Conservation (phyloP, 2,888 invertebrate genomes). For the Watsonalla binaria region DNA sequence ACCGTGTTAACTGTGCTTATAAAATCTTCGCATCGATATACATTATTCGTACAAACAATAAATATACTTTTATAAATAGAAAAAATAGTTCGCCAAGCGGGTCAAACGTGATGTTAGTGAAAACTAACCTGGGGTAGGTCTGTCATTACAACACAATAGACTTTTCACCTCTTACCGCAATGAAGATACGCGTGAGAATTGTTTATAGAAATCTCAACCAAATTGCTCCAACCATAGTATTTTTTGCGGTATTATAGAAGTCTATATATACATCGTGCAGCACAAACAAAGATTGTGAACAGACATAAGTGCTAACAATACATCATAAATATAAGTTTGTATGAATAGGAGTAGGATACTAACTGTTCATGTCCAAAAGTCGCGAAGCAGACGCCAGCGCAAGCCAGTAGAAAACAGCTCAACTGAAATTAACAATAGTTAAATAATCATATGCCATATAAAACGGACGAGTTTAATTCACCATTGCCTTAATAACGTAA, state of each 20-base stretch:
- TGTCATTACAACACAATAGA: conserved; percentile 57
- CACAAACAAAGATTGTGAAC: conserved; percentile 28
- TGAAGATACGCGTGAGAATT: conserved; percentile 65
- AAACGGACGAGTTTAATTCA: not conserved
- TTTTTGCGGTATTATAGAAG: conserved; percentile 50
- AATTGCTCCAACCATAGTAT: conserved; percentile 50
- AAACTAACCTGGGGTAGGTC: conserved; percentile 46
- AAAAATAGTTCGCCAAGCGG: conserved; percentile 50
- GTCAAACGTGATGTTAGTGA: conserved; percentile 46
- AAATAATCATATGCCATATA: conserved; percentile 4
- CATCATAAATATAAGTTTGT: not conserved
- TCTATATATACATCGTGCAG: conserved; percentile 13
- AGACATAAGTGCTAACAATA: conserved; percentile 13
- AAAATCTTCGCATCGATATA: conserved; percentile 15
- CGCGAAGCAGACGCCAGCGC: conserved; percentile 68
- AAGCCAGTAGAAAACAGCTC: conserved; percentile 65
- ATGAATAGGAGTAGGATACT: conserved; percentile 47
- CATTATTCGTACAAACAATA: conserved; percentile 11
- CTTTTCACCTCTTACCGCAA: conserved; percentile 71
- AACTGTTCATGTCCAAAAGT: conserved; percentile 76
- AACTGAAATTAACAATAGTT: conserved; percentile 63
- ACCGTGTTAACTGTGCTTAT: not conserved
- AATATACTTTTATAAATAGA: conserved; percentile 17
- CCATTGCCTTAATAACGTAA: not conserved
- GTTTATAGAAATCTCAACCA: conserved; percentile 62